Evolutionary conservation across 2,888 invertebrate species (phyloP), one percentile per base, ranked within the genome.

Genomic region (Eueremaeus valkanovi): DNA sequence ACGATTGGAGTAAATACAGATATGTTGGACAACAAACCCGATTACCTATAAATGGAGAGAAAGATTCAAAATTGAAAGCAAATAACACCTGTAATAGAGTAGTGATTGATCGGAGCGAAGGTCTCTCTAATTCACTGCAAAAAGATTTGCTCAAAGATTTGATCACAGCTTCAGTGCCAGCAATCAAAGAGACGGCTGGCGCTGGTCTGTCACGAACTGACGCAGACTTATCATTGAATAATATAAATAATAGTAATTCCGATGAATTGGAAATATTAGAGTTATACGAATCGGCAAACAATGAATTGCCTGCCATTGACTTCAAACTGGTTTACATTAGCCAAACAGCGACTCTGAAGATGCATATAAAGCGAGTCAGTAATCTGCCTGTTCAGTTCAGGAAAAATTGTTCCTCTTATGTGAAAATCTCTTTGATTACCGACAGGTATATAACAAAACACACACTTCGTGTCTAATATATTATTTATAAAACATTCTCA

Each of bases 361-460:
- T 40, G 66, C 66, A 66, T 13, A 66, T 66, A 18, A 40, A n/a
- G 11, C 36, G 66, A 40, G 66, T 66, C 9, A 24, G 21, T 40
- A 66, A 66, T 66, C 21, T 66, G 21, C 66, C 66, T 18, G 21
- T 66, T 66, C 66, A 66, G 66, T 16, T 66, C 66, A 66, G 66
- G 29, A 66, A 66, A 33, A 66, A 66, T 33, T 66, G 66, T 40
- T 66, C 31, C 36, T 66, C 66, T 40, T 66, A 66, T 66, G 66
- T 66, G 21, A 66, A 66, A 66, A 66, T 66, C n/a, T 66, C 66
- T 66, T 40, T 66, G 66, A 66, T 66, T 40, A 66, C 66, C n/a
- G 40, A 66, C 66, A 66, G 66, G 66, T 66, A 66, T 5, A 49
- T 21, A 49, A 49, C 49, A 11, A 40, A 49, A 58, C 58, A 16